These are phyloP conservation scores for Anas platyrhynchos DNA, from an alignment of 2,113 vertebrate genomes.

Conservation along the genomic window DNA sequence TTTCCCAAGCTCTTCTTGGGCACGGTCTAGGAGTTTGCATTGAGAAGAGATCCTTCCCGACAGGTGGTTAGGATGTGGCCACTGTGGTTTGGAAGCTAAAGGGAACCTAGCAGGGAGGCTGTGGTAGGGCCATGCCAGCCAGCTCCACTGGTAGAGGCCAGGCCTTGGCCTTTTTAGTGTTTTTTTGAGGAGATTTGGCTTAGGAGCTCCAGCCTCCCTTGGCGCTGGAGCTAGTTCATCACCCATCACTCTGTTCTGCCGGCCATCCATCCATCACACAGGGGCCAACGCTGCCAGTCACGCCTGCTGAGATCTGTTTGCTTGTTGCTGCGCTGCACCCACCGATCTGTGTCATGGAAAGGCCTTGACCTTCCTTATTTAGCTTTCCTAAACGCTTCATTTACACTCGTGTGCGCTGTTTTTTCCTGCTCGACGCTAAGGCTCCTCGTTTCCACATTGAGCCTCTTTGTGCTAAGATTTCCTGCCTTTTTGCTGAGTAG, in stretches of 20 bases:
- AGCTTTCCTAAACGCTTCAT: constrained; percentile 23
- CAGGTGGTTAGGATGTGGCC: background rate
- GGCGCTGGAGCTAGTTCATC: background rate
- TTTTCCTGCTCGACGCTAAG: constrained; percentile 12
- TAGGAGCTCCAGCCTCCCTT: background rate
- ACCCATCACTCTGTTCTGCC: background rate
- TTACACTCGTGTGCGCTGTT: constrained; percentile 19
- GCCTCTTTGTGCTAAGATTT: constrained; percentile 48
- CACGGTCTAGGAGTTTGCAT: background rate
- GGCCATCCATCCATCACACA: background rate
- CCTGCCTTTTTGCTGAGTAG: constrained; percentile 60
- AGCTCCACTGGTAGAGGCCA: background rate
- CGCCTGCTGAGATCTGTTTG: background rate
- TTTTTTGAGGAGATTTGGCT: background rate
- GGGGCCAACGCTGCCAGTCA: background rate
- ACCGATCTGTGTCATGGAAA: constrained; percentile 20
- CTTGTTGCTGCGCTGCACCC: background rate
- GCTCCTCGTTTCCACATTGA: constrained; percentile 16
- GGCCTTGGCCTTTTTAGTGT: background rate
- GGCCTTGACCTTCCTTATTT: constrained; percentile 59
- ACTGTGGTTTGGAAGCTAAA: background rate
- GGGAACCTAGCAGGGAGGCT: background rate
- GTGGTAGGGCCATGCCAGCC: background rate
- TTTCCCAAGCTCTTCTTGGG: background rate
- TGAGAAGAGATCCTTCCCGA: background rate